Base-by-base conservation (phyloP, 2,113 vertebrate species). In the Gopherus flavomarginatus region DNA sequence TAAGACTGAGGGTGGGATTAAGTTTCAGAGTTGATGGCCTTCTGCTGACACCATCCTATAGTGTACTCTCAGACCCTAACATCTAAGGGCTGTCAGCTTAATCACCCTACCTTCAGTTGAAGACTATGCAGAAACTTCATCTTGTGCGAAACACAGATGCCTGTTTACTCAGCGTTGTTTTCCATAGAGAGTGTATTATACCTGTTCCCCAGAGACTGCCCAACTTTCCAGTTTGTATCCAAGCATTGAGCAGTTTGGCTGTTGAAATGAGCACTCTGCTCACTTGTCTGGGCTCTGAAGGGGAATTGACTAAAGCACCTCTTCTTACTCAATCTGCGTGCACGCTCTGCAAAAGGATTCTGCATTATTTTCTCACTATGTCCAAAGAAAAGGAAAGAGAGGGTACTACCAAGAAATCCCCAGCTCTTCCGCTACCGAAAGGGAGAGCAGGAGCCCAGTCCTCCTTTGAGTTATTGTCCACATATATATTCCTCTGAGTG, bases 291-390 rank as follows among this genome's bases (percentile, higher is more conserved):
- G 54, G 42, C n/a, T 31, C 80, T 81, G 75, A 87, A 90, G 47
- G 57, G 75, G 31, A 12, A 3, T 35, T 50, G 0, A 77, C 38
- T 0, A 1, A 42, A 3, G 31, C 47, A 9, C 38, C 52, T 86
- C 72, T 42, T 84, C 56, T 86, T 79, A 14, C n/a, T 12, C 86
- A 42, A 16, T 6, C 24, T 21, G 44, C 6, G 0, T 19, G 4
- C 13, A 0, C 9, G 49, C 38, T 29, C 26, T 81, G n/a, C 47
- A 65, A 52, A 92, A 87, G 13, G 24, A 38, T 16, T 42, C 2
- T 8, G 1, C 72, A 91, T 59, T 81, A 50, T 89, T 80, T 87
- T 72, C 13, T 89, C 6, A 5, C 5, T 26, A 50, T 50, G 85
- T 8, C 26, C 29, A 2, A 44, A 38, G 22, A n/a, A 59, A 90